Base-by-base conservation (phyloP, 2,888 invertebrate genomes). In the Ernsta delagoae region DNA sequence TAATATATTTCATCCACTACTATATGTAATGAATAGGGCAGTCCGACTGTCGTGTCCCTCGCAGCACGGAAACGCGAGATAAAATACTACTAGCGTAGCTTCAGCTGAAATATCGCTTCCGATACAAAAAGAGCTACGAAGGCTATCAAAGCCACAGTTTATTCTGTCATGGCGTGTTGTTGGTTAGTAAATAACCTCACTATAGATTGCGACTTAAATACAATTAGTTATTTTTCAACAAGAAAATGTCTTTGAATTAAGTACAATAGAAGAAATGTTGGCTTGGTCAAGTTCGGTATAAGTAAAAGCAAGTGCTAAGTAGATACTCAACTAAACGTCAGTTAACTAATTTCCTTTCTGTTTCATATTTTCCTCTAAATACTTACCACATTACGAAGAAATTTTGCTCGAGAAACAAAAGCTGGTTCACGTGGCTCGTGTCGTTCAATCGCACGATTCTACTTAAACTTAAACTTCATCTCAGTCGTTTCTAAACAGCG, bases 401-500 rank as follows among this genome's bases (percentile, higher is more conserved):
- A 1, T 45, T 45, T 45, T 45, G 45, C n/a, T 45, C 4, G 0
- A 43, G 43, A 43, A 45, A 45, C n/a, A 31, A 31, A 45, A 45
- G n/a, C 45, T 43, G 41, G 45, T 45, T 45, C 6, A 36, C 59
- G 36, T 12, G 43, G 45, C 24, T 65, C 41, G 50, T 59, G 45
- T 31, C 12, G 34, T n/a, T 65, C 53, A 45, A 11, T 41, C 9
- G 12, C 24, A 66, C 41, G 50, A 60, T 59, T 50, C 36, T n/a
- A 53, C 53, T 59, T 41, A 11, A 54, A 54, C 41, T 63, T 39
- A 36, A 66, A 66, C 31, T 59, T 65, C 59, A 65, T 48, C 62
- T 68, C 12, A 75, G 72, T 73, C 16, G 8, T 31, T 24, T 16
- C 60, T 73, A 74, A 72, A 73, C 64, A 70, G 70, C 73, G 36